Evolutionary conservation across 2,888 invertebrate species (phyloP), one percentile per base, ranked within the genome.

Genomic region (Hypomecis punctinalis): DNA sequence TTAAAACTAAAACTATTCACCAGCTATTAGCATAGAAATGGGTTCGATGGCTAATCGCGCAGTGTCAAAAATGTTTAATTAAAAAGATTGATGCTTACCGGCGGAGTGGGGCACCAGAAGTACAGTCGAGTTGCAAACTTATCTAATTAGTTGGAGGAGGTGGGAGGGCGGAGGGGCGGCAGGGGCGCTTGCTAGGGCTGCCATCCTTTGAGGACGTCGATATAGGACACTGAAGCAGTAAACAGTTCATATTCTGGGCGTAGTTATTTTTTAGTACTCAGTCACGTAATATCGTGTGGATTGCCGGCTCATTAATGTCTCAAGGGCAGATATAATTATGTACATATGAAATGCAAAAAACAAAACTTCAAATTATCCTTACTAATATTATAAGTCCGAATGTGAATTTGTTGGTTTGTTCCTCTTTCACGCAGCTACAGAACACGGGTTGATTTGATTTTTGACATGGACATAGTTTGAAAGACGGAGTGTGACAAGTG

Each of bases 21-120:
- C 39, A 73, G 72, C 42, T 82, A 89, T 89, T 89, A 86, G 83
- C 88, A 88, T 88, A 87, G 85, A 87, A 86, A 88, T 86, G 79
- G 86, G 81, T 87, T 88, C 86, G 88, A 90, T 88, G 81, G 89
- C 86, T 91, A 91, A 91, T 92, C 90, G 88, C 82, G 88, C 85
- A 88, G 88, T 91, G 91, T 91, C 91, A 91, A 92, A 92, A 91
- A 91, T 91, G 88, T 92, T 92, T 93, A 91, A 93, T 92, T 92
- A 92, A 90, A 93, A 92, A 93, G 92, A 93, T 93, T 93, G 91
- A 93, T 91, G 93, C 90, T 91, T 89, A 90, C 89, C 86, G 90
- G 84, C 80, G 80, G 84, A 85, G 85, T 88, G 83, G 85, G 88
- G 87, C 83, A 86, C 87, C 88, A 90, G 91, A 90, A 91, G 91